A percentile compares a stretch with the other conserved stretches of the same genome.
These are phyloP conservation scores for Fratercula arctica DNA, from an alignment of 2,797 vertebrate species.

Conservation along the genomic window DNA sequence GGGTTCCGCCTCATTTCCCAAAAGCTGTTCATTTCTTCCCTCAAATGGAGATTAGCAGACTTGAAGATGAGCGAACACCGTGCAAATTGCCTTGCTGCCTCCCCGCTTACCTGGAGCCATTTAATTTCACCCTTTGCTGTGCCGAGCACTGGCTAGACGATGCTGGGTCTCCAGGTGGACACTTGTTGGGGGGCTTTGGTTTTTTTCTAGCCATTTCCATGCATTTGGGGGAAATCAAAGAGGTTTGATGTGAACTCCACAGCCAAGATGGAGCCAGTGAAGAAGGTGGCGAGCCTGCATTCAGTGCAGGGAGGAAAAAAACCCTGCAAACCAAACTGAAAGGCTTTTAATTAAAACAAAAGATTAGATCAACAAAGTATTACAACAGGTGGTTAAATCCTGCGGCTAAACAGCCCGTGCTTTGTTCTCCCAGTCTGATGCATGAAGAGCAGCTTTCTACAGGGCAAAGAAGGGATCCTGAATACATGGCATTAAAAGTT, in stretches of 20 bases:
- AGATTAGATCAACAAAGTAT: slow-evolving; percentile 48
- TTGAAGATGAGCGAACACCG: background rate
- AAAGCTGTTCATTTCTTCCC: background rate
- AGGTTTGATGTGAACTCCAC: background rate
- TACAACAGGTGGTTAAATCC: slow-evolving; percentile 60
- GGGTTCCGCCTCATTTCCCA: background rate
- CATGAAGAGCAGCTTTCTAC: background rate
- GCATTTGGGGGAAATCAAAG: background rate
- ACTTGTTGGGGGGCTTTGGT: background rate
- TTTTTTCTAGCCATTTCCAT: background rate
- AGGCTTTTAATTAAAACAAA: slow-evolving; percentile 63
- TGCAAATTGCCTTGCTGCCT: background rate
- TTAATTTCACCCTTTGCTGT: background rate
- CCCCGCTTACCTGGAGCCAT: accelerated
- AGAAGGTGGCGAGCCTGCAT: background rate
- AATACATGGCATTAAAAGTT: background rate
- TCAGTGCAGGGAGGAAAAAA: background rate
- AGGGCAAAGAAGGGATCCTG: slow-evolving; percentile 1
- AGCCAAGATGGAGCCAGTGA: accelerated
- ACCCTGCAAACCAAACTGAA: slow-evolving; percentile 19
- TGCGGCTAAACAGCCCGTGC: slow-evolving; percentile 10
- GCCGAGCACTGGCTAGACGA: background rate
- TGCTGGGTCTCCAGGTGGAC: background rate
- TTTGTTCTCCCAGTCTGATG: slow-evolving; percentile 49
- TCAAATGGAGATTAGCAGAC: background rate